Conservation (phyloP, 1,140 invertebrate species). For the Drosophila lini region DNA sequence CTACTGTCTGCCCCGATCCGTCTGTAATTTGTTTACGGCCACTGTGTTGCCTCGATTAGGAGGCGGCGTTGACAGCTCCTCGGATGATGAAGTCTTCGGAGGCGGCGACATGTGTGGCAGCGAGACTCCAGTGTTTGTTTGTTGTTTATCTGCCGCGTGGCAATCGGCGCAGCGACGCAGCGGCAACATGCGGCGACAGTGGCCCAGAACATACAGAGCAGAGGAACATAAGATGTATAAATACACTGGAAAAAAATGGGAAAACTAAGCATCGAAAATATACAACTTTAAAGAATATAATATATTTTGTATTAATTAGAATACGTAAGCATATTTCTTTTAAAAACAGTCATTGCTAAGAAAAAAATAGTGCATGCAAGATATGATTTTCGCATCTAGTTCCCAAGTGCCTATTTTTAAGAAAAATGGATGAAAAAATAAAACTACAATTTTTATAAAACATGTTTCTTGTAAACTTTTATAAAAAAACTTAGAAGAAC, state of each 20-base stretch:
- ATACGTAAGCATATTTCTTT: too few relatives aligned
- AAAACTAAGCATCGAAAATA: too few relatives aligned
- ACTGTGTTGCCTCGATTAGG: slow-evolving; percentile 69
- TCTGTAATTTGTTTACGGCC: slow-evolving; percentile 70
- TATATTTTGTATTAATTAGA: too few relatives aligned
- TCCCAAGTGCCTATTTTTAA: too few relatives aligned
- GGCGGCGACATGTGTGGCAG: slow-evolving; percentile 66
- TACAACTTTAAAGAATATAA: too few relatives aligned
- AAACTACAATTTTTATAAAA: too few relatives aligned
- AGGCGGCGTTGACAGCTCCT: slow-evolving; percentile 63
- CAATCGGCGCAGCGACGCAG: slow-evolving; percentile 30
- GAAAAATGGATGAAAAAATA: too few relatives aligned
- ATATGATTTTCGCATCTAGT: too few relatives aligned
- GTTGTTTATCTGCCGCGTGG: slow-evolving; percentile 51
- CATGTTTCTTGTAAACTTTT: too few relatives aligned
- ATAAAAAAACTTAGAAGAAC: too few relatives aligned
- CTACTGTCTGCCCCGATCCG: slow-evolving; percentile 44
- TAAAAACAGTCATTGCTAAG: too few relatives aligned
- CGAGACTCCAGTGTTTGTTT: slow-evolving; percentile 24
- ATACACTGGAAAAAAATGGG: not conserved
- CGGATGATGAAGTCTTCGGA: slow-evolving; percentile 62
- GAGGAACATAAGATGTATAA: not conserved
- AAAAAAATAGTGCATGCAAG: too few relatives aligned
- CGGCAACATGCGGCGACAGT: slow-evolving; percentile 49
- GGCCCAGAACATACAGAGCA: slow-evolving; percentile 8